Conservation (phyloP, 2,888 invertebrate species). For the Pheosia gnoma region DNA sequence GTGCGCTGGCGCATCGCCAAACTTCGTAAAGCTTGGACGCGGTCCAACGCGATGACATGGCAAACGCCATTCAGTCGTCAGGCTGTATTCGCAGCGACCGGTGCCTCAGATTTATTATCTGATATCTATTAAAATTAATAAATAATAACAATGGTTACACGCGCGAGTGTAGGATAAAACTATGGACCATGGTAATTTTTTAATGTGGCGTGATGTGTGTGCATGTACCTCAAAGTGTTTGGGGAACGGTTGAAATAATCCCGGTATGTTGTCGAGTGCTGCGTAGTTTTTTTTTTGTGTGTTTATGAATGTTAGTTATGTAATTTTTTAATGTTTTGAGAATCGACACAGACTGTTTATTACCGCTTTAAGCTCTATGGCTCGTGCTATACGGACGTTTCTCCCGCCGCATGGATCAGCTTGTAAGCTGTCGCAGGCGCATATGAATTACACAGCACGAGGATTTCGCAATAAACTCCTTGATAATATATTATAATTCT, state of each 20-base stretch:
- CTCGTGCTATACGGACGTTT: too few species aligned
- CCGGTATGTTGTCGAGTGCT: conserved; percentile 43
- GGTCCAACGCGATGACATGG: conserved; percentile 69
- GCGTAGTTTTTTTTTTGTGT: conserved; percentile 51
- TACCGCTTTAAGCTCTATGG: too few species aligned
- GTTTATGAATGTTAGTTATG: conserved; percentile 63
- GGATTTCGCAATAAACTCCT: too few species aligned
- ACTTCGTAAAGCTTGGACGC: conserved; percentile 46
- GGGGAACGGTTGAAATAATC: conserved; percentile 30
- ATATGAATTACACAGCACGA: too few species aligned
- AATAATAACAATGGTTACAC: conserved; percentile 52
- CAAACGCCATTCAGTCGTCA: conserved; percentile 55
- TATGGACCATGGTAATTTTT: conserved; percentile 69
- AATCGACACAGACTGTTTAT: too few species aligned
- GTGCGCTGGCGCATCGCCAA: conserved; percentile 59
- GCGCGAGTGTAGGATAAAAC: conserved; percentile 63
- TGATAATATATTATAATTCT: too few species aligned
- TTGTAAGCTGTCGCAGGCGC: too few species aligned
- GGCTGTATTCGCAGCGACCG: conserved; percentile 51
- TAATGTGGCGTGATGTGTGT: conserved; percentile 43
- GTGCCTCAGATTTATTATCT: conserved; percentile 43
- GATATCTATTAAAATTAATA: conserved; percentile 28
- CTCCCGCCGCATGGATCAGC: too few species aligned
- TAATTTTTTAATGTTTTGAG: conserved; percentile 53
- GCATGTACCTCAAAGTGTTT: conserved; percentile 44